Percentiles rank a stretch among this genome's conserved stretches.
These are phyloP conservation scores for Phragmatobia fuliginosa DNA, from an alignment of 2,888 invertebrate species.

Conservation along the genomic window DNA sequence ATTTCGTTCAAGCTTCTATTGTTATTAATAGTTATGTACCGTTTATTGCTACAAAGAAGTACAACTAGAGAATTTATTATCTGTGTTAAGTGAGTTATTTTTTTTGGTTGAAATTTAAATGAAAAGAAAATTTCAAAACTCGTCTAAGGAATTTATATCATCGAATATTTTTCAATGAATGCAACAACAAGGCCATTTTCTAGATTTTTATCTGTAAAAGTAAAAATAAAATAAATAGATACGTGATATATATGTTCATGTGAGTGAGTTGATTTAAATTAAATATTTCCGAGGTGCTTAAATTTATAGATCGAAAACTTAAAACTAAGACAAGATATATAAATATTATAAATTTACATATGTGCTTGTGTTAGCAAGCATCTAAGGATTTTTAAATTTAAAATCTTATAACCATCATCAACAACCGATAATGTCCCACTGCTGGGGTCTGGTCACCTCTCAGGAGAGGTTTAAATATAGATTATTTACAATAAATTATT, in stretches of 20 bases:
- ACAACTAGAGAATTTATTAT: neutral
- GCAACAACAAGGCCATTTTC: neutral
- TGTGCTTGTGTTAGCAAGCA: neutral
- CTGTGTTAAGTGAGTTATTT: neutral
- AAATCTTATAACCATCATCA: no score
- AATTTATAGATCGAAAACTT: neutral
- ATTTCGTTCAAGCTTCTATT: slow-evolving; percentile 2
- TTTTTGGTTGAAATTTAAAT: neutral
- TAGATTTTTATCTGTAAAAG: neutral
- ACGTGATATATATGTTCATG: neutral
- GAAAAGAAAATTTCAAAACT: neutral
- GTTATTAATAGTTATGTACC: neutral
- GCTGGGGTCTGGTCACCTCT: no score
- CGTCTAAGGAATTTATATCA: neutral
- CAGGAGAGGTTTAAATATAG: neutral
- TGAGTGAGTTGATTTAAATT: neutral
- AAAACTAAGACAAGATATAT: neutral
- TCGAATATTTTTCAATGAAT: neutral
- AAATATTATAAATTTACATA: neutral
- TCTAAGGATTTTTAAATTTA: neutral
- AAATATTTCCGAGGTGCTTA: neutral
- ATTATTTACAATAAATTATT: neutral
- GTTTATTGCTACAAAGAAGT: neutral
- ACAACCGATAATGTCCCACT: no score
- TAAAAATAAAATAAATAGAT: neutral